phyloP scores from a whole-genome alignment of 2,797 vertebrate genomes.

The Avahi laniger region DNA sequence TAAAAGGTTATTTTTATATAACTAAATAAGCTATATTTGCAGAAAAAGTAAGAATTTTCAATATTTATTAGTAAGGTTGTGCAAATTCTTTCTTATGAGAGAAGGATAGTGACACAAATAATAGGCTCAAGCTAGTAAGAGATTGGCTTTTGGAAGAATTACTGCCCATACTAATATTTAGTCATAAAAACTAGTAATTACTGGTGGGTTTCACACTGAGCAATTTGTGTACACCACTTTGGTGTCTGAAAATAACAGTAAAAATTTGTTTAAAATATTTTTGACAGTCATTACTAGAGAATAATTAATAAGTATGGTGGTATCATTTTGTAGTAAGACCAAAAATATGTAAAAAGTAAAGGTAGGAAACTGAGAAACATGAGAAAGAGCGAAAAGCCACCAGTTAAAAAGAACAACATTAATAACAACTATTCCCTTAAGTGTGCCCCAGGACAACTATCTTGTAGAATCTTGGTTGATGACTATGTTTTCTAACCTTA shows the following conservation, averaged over 20 bases:
- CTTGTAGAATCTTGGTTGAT: constrained; percentile 38
- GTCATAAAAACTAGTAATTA: not conserved
- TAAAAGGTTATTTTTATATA: not conserved
- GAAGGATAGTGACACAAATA: not conserved
- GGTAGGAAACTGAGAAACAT: constrained; percentile 27
- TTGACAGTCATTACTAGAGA: not conserved
- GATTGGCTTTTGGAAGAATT: not conserved
- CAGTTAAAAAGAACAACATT: not conserved
- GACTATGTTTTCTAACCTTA: not conserved
- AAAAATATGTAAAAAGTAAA: constrained; percentile 52
- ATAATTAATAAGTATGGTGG: constrained; percentile 3
- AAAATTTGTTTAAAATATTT: not conserved
- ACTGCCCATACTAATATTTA: not conserved
- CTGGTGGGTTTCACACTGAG: not conserved
- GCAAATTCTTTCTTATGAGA: constrained; percentile 19
- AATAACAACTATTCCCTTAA: not conserved
- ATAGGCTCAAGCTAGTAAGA: not conserved
- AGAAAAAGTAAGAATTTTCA: constrained; percentile 16
- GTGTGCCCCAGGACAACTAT: not conserved
- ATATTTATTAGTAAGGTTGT: not conserved
- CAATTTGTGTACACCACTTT: not conserved
- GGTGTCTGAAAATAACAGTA: not conserved
- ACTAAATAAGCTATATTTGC: constrained; percentile 6
- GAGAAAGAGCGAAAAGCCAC: constrained; percentile 23
- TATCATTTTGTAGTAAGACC: not conserved